Evolutionary conservation across 2,888 invertebrate species (phyloP), one percentile per base, ranked within the genome.

Genomic region (Panorpa germanica): DNA sequence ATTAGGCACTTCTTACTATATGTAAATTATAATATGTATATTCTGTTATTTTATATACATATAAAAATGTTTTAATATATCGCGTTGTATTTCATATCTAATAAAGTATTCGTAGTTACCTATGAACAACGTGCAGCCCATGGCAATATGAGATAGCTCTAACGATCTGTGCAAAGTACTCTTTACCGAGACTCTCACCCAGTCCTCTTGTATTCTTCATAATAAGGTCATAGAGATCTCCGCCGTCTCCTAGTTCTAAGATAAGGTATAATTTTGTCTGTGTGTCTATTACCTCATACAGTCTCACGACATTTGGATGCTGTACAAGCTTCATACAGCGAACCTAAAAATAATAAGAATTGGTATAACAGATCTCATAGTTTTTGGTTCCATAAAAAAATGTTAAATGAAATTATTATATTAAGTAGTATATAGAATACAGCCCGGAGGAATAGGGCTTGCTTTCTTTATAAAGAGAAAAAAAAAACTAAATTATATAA

Each of bases 221-320:
- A 45, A 96, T 95, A 57, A 93, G 93, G 59, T 96, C 95, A 57
- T 95, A 96, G 45, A 98, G 72, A 61, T 98, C 96, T 26, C 93
- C 93, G 28, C 96, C 96, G 60, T 98, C 95, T 10, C 93, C 98
- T 46, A 95, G 62, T 61, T 98, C 98, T 49, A 98, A 63, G 50
- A 98, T 93, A 53, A 90, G 68, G 60, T 90, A 90, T 46, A 95
- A 65, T 60, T 98, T 96, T 38, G 93, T 93, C 53, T 91, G 88
- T 20, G 98, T 99, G 59, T 98, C 98, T 50, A 98, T 98, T 38
- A 98, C 96, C 65, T 98, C 95, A 59, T 99, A 98, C 28, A 98
- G 63, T 33, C 95, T 67, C 26, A 98, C 96, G 22, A 98, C 95
- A 61, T 98, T 91, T 18, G 96, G 95, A 61, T 98, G 98, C 53